Evolutionary conservation across 2,113 vertebrate genomes (phyloP).

Genomic region (Pseudopipra pipra): DNA sequence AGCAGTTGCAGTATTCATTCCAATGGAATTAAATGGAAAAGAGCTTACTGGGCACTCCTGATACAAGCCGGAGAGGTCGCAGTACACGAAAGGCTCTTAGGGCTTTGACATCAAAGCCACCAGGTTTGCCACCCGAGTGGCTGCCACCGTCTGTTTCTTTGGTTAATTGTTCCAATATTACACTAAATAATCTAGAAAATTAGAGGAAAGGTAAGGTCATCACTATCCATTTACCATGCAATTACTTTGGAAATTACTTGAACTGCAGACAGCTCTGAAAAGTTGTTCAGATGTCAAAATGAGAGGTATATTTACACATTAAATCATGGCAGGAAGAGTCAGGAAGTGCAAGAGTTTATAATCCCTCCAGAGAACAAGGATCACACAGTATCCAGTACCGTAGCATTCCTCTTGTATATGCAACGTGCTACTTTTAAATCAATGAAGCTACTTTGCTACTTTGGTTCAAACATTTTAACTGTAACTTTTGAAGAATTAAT

Average conservation of each 20-base stretch:
- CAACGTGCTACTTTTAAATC: neutral
- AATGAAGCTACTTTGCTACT: neutral
- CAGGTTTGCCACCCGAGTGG: conserved; percentile 89
- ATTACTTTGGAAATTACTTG: neutral
- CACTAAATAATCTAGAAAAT: conserved; percentile 94
- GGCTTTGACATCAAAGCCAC: conserved; percentile 99
- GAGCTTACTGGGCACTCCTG: conserved; percentile 98
- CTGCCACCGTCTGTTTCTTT: conserved; percentile 84
- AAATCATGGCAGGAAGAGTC: neutral
- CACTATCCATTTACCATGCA: neutral
- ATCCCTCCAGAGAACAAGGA: neutral
- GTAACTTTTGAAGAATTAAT: neutral
- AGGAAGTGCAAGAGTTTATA: neutral
- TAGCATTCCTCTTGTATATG: neutral
- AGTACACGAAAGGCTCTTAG: conserved; percentile 98
- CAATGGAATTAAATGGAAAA: conserved; percentile 8
- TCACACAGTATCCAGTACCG: neutral
- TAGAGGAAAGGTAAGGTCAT: conserved; percentile 46
- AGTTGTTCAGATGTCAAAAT: neutral
- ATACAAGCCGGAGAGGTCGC: conserved; percentile 97
- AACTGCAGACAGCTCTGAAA: conserved; percentile 5
- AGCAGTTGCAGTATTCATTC: neutral
- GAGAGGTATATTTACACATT: neutral
- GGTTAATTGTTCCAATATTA: conserved; percentile 98
- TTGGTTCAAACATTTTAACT: neutral